Percentiles rank a stretch among this genome's conserved stretches.
Evolutionary conservation across 2,797 vertebrate species (phyloP).

Genomic region (Halcyon badia): DNA sequence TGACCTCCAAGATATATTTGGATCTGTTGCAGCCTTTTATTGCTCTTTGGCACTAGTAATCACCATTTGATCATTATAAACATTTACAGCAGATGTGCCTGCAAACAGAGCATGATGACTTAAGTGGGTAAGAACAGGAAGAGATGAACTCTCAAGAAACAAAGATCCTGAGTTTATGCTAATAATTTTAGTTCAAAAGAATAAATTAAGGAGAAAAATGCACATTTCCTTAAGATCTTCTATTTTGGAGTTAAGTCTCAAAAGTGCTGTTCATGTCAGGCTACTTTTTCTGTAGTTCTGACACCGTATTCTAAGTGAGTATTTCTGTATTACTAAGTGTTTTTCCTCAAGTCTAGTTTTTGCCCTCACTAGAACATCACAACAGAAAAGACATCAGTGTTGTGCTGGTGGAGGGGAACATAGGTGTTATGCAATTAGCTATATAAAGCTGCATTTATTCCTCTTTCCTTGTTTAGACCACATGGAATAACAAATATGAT

Average conservation of each 20-base stretch:
- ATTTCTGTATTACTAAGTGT: background rate
- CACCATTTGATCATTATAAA: background rate
- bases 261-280: background rate
- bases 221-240: background rate
- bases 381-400: background rate
- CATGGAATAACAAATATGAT: background rate
- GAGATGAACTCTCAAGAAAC: conserved; percentile 40
- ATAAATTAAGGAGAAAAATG: background rate
- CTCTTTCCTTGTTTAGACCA: background rate
- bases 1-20: background rate
- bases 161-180: conserved; percentile 30
- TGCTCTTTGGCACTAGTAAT: background rate
- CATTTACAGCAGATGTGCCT: conserved; percentile 10
- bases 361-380: background rate
- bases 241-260: background rate
- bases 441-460: background rate
- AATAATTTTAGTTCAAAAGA: conserved; percentile 22
- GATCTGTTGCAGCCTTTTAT: conserved; percentile 3
- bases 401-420: background rate
- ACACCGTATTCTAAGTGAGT: background rate
- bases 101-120: background rate
- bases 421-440: background rate
- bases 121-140: conserved; percentile 38
- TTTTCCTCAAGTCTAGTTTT: background rate
- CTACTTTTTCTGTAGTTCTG: background rate